Percentiles rank a stretch among this genome's conserved stretches.
These are phyloP conservation scores for Hermetia illucens DNA, from an alignment of 1,140 invertebrate species.

Conservation along the genomic window DNA sequence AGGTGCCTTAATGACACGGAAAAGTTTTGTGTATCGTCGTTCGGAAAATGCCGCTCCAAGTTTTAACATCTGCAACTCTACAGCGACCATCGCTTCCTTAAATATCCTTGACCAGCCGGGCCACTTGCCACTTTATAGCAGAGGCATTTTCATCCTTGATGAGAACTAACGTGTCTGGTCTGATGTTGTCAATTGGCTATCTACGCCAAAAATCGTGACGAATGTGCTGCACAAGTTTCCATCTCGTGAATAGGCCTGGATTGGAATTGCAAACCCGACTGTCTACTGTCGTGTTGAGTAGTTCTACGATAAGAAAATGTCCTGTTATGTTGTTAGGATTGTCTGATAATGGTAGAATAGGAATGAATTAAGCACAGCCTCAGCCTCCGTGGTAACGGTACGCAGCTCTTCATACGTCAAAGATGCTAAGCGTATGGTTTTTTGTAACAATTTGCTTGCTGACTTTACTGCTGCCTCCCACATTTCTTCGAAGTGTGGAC, in stretches of 20 bases:
- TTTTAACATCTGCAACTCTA: too few species aligned
- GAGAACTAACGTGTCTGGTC: too few species aligned
- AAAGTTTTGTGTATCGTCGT: too few species aligned
- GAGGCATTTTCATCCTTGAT: too few species aligned
- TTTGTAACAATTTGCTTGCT: not conserved
- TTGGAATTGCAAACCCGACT: constrained; percentile 2
- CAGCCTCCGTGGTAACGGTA: constrained; percentile 13
- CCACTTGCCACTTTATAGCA: too few species aligned
- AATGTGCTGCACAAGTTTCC: not conserved
- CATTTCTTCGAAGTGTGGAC: constrained; percentile 21
- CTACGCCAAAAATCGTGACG: constrained; percentile 13
- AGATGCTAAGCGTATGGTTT: constrained; percentile 9
- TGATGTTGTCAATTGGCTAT: too few species aligned
- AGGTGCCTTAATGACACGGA: too few species aligned
- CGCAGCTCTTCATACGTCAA: constrained; percentile 13
- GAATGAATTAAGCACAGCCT: constrained; percentile 20
- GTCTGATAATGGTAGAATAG: constrained; percentile 13
- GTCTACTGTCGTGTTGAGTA: constrained; percentile 12
- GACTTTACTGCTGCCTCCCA: constrained; percentile 24
- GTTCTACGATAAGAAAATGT: constrained; percentile 27
- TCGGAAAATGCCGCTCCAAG: too few species aligned
- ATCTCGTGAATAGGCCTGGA: not conserved
- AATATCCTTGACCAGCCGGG: too few species aligned
- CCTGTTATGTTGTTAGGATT: constrained; percentile 15
- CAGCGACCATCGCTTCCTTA: too few species aligned